phyloP scores from a whole-genome alignment of 2,888 invertebrate species.

The Ophioninae sp. region DNA sequence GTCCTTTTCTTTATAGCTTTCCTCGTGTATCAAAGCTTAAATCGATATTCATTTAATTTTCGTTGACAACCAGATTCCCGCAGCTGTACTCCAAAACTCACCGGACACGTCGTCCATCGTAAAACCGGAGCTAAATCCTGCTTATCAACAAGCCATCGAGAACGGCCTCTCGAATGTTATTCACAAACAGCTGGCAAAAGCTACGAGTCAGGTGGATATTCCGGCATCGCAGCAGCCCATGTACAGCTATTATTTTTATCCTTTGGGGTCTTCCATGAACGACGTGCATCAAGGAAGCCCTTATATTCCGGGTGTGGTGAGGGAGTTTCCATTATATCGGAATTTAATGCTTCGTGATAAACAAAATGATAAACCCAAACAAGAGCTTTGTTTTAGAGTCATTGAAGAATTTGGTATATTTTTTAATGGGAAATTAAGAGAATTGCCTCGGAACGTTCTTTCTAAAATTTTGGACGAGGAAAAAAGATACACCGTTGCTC shows the following conservation, averaged over 20 bases:
- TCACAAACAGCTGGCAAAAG: conserved; percentile 64
- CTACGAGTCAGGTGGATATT: conserved; percentile 48
- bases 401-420: not conserved
- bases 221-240: conserved; percentile 45
- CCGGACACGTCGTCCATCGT: conserved; percentile 71
- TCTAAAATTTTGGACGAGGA: not conserved
- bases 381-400: not conserved
- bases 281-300: conserved; percentile 71
- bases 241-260: conserved; percentile 83
- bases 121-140: conserved; percentile 80
- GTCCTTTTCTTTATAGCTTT: conserved; percentile 1
- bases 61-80: conserved; percentile 40
- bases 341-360: not conserved
- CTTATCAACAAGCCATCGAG: conserved; percentile 81
- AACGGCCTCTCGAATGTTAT: conserved; percentile 67
- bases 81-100: conserved; percentile 45
- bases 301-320: conserved; percentile 69
- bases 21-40: conserved; percentile 15
- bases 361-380: not conserved
- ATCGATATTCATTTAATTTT: conserved; percentile 16
- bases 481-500: no score
- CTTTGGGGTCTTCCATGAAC: conserved; percentile 82
- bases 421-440: not conserved
- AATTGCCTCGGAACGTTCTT: not conserved
- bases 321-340: conserved; percentile 18